Base-by-base conservation (phyloP, 1,140 invertebrate species). In the Drosophila ohnishii region DNA sequence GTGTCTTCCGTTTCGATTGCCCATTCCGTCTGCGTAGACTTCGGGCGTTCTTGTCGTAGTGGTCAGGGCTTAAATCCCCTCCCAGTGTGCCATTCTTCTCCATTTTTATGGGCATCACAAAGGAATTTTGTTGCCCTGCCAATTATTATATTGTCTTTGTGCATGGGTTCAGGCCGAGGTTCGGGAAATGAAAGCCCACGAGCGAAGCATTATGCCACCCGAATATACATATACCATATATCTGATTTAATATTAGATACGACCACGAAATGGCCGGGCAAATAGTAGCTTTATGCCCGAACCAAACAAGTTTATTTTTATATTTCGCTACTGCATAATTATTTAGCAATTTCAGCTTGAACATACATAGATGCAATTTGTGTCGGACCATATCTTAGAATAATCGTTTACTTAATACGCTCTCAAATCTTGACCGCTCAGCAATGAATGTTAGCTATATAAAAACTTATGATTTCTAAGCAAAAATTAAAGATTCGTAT, bases 161-260 rank as follows among this genome's bases (percentile, higher is more conserved):
- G 50, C 44, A 25, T 39, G 47, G 30, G 59, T 45, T 53, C 11
- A 19, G 48, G 19, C 50, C 30, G 16, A 16, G 48, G 50, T 13
- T 35, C 7, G 14, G 8, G 16, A 32, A 14, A 19, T 35, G 8
- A 22, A 35, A 19, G 5, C 22, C 39, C 39, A 50, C 47, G 13
- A 61, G 50, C 53, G 9, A 51, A 37, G 70, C 56, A 73, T 76
- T 80, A 48, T 74, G 14, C 58, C 56, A 80, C 16, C 48, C 62
- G 28, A 58, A 50, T 59, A 65, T 61, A 79, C 44, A 76, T 76
- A 70, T n/a, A n/a, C n/a, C n/a, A n/a, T 66, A 80, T 48, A 78
- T 70, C 80, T 82, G 80, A 82, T 82, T 82, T 82, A 75, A 82
- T 82, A 82, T 78, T 77, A 56, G 63, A 74, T 81, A 77, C 62